Evolutionary conservation across 2,888 invertebrate species (phyloP).

Genomic region (Mesorhabditis spiculigera): DNA sequence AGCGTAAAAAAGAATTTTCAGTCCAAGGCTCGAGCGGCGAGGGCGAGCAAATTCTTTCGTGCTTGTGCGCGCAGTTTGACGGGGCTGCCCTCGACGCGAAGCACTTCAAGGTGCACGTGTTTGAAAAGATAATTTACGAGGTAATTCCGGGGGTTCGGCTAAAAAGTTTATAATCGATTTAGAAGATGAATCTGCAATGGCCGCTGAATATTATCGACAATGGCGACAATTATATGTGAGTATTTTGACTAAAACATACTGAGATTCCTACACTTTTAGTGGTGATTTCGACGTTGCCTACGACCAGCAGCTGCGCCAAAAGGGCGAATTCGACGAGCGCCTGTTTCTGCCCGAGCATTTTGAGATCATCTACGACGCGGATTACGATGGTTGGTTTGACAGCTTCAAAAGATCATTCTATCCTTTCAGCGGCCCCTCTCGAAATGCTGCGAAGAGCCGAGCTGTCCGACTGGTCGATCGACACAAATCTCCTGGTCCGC

Average conservation of each 20-base stretch:
- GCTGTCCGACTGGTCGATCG: conserved; percentile 22
- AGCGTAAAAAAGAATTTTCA: conserved; percentile 13
- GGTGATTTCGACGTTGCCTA: conserved; percentile 65
- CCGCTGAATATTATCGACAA: conserved; percentile 7
- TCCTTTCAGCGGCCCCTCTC: conserved; percentile 24
- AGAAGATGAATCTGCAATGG: conserved; percentile 9
- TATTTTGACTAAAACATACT: not conserved
- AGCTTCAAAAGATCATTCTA: conserved; percentile 4
- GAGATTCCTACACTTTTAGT: conserved; percentile 19
- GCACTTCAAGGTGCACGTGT: conserved; percentile 82
- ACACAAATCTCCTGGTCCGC: conserved; percentile 39
- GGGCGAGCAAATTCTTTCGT: conserved; percentile 19
- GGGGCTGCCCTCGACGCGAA: conserved; percentile 83
- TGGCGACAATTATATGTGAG: conserved; percentile 14
- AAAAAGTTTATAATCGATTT: not conserved
- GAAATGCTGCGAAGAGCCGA: conserved; percentile 25
- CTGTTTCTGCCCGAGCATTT: conserved; percentile 68
- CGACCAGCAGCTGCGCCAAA: conserved; percentile 82
- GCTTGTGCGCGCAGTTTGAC: conserved; percentile 75
- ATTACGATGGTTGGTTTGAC: conserved; percentile 43
- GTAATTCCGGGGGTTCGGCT: not conserved
- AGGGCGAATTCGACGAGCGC: conserved; percentile 92
- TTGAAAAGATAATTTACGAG: conserved; percentile 59
- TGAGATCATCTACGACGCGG: conserved; percentile 14
- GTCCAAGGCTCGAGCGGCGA: conserved; percentile 12